Conservation (phyloP, 2,797 vertebrate genomes). For the Anabas testudineus region DNA sequence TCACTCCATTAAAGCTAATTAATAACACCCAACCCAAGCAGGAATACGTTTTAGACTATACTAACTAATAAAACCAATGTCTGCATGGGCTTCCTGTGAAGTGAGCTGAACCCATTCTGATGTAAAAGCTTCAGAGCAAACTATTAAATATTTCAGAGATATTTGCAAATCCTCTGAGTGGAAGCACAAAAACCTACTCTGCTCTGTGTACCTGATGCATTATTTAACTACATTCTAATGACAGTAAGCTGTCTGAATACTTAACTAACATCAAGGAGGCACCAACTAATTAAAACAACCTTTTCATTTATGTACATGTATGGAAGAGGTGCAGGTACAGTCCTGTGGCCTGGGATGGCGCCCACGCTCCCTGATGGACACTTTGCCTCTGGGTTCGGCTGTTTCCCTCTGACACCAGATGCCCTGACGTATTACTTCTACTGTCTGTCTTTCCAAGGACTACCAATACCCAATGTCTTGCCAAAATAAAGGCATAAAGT, state of each 20-base stretch:
- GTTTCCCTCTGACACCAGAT: constrained; percentile 74
- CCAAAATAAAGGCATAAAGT: constrained; percentile 80
- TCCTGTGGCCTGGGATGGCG: constrained; percentile 40
- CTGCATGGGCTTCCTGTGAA: constrained; percentile 20
- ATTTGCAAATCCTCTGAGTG: constrained; percentile 59
- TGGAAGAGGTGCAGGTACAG: constrained; percentile 49
- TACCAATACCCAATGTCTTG: constrained; percentile 75
- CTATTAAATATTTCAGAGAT: constrained; percentile 61
- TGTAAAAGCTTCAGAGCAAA: constrained; percentile 46
- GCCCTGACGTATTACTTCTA: constrained; percentile 80
- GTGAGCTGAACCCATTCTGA: constrained; percentile 9
- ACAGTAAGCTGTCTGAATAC: constrained; percentile 64
- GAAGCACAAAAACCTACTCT: constrained; percentile 52
- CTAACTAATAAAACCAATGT: constrained; percentile 18
- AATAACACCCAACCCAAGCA: background rate
- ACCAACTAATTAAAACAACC: constrained; percentile 77
- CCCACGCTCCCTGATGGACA: constrained; percentile 70
- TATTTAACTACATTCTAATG: constrained; percentile 77
- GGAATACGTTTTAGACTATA: background rate
- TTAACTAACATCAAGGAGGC: constrained; percentile 71
- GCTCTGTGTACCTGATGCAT: constrained; percentile 66
- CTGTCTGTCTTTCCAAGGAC: constrained; percentile 78
- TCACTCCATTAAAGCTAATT: background rate
- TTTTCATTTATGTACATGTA: constrained; percentile 74
- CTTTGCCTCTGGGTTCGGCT: constrained; percentile 64